Base-by-base conservation (phyloP, 2,888 invertebrate species). In the Druceiella hillmani region DNA sequence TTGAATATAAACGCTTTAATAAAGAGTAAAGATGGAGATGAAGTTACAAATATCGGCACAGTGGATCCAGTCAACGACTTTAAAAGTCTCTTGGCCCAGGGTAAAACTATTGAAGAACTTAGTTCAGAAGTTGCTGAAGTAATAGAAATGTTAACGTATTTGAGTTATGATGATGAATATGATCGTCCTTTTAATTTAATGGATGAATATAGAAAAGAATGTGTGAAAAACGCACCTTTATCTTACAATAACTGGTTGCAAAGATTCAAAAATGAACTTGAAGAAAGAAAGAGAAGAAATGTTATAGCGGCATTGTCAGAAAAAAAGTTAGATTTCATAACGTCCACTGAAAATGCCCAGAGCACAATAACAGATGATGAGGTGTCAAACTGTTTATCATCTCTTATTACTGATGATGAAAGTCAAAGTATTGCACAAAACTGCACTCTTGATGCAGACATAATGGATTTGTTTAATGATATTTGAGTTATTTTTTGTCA, bases 1-100 rank as follows among this genome's bases (percentile, higher is more conserved):
- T 7, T 3, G 3, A 27, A 11, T 11, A 3, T 4, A 9, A 16
- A 10, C 22, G 7, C 22, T 31, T 3, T 66, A 24, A 56, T 60
- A 31, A 36, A 41, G 33, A 36, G 35, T 26, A 51, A 52, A 10
- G 57, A 56, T 47, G 27, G 40, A 32, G 47, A 48, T 36, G 48
- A 52, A 35, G 50, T 58, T n/a, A 55, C 48, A 17, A 57, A 51
- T 35, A 74, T 84, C 35, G 77, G 83, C 1, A 74, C 78, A 4
- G 55, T 75, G 2, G 71, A 72, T 17, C 83, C 84, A 1, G 65
- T 75, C 3, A 66, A 68, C 36, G 83, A 84, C 54, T 84, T 76
- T 48, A 58, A 58, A 43, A 51, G 53, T 12, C 62, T 82, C 36
- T 56, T 63, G 32, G 53, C 54, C 9, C 54, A 58, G 48, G 73